Conservation (phyloP, 2,888 invertebrate genomes). For the Lochmaea crataegi region DNA sequence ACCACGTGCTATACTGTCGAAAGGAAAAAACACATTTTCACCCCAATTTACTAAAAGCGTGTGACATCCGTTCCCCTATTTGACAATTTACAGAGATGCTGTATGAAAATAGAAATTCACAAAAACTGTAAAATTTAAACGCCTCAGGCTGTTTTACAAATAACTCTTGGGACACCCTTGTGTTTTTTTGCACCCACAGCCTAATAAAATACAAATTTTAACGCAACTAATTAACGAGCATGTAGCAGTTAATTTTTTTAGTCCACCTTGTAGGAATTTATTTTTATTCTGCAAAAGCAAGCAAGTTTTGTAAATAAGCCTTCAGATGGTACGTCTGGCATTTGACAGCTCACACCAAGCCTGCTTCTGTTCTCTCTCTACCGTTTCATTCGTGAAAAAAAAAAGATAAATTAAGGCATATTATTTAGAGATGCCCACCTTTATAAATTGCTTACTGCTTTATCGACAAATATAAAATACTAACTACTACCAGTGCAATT, state of each 20-base stretch:
- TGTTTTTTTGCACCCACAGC: no score
- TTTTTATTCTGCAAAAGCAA: conserved; percentile 39
- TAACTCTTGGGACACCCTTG: no score
- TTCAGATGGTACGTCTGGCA: conserved; percentile 31
- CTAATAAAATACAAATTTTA: no score
- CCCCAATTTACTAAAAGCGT: conserved; percentile 26
- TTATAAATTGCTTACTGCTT: not conserved
- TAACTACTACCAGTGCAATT: not conserved
- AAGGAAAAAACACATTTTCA: conserved; percentile 20
- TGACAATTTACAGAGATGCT: not conserved
- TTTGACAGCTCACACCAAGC: conserved; percentile 34
- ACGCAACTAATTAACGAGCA: no score
- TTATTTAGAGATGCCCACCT: not conserved
- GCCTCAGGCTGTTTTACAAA: no score
- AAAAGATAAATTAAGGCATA: conserved; percentile 23
- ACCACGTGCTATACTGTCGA: conserved; percentile 19
- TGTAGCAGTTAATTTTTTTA: no score
- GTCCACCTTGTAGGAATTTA: conserved; percentile 25
- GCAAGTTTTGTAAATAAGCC: conserved; percentile 43
- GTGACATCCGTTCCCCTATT: not conserved
- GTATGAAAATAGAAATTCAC: not conserved
- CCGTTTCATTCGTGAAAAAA: not conserved
- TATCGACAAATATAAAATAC: not conserved
- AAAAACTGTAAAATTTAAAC: not conserved
- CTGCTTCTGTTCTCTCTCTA: conserved; percentile 26